Percentiles rank a stretch among this genome's conserved stretches.
phyloP scores from a whole-genome alignment of 1,140 invertebrate genomes.

The Drosophila hydei region DNA sequence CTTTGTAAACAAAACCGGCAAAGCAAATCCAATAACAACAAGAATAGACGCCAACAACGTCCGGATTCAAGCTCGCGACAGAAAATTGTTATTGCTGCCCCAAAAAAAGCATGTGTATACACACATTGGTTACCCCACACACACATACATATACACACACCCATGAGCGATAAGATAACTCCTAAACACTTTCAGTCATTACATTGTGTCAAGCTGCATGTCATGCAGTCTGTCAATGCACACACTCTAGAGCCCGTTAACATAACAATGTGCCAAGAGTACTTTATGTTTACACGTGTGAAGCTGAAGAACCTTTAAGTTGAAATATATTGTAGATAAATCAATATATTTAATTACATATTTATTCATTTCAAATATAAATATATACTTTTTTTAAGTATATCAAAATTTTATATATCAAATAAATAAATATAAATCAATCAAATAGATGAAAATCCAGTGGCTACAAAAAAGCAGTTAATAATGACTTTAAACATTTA shows the following conservation, averaged over 20 bases:
- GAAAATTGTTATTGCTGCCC: conserved; percentile 18
- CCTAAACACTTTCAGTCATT: conserved; percentile 41
- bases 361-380: too few species aligned
- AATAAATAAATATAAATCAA: too few species aligned
- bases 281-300: not conserved
- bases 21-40: conserved; percentile 9
- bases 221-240: conserved; percentile 47
- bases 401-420: too few species aligned
- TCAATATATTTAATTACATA: too few species aligned
- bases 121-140: conserved; percentile 31
- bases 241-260: conserved; percentile 26
- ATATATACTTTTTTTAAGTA: too few species aligned
- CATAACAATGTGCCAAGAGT: conserved; percentile 21
- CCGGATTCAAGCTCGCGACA: conserved; percentile 18
- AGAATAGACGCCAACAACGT: conserved; percentile 23
- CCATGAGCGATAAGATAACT: conserved; percentile 43
- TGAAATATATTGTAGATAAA: too few species aligned
- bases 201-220: conserved; percentile 49
- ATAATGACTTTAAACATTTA: too few species aligned
- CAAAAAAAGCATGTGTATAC: conserved; percentile 30
- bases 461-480: too few species aligned
- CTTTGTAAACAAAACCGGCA: conserved; percentile 26
- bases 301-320: too few species aligned
- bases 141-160: conserved; percentile 16
- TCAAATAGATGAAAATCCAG: too few species aligned